A percentile compares a stretch with the other conserved stretches of the same genome.
These are phyloP conservation scores for Caenorhabditis inopinata DNA, from an alignment of 1,140 invertebrate genomes.

Conservation along the genomic window DNA sequence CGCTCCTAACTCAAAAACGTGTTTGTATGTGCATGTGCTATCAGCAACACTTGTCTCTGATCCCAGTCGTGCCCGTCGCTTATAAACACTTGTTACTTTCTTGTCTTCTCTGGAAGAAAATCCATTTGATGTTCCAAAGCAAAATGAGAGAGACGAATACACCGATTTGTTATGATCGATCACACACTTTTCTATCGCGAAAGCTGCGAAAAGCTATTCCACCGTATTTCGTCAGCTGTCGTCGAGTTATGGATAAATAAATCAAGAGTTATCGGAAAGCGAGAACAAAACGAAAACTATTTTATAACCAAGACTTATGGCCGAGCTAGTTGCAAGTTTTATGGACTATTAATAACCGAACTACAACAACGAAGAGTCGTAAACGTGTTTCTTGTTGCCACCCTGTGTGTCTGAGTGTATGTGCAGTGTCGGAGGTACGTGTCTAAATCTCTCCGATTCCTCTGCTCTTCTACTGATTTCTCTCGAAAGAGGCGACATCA, in stretches of 20 bases:
- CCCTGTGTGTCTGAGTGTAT: not conserved
- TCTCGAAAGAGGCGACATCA: not conserved
- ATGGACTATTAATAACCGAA: constrained; percentile 8
- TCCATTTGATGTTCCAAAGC: too few relatives aligned
- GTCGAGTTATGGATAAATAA: too few relatives aligned
- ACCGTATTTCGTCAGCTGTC: not conserved
- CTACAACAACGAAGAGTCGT: not conserved
- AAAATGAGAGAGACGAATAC: not conserved
- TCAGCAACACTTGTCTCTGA: constrained; percentile 19
- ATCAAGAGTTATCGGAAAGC: too few relatives aligned
- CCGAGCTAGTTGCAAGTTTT: not conserved
- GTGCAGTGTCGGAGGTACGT: not conserved
- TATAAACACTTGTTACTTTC: not conserved
- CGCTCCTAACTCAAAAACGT: constrained; percentile 9
- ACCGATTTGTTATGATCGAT: constrained; percentile 29
- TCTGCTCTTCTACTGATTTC: not conserved
- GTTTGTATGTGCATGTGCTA: constrained; percentile 32
- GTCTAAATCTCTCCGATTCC: not conserved
- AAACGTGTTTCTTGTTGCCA: constrained; percentile 33
- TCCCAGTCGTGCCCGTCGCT: not conserved
- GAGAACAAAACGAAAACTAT: too few relatives aligned
- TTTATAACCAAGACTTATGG: not conserved
- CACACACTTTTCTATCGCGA: not conserved
- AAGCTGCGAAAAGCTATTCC: not conserved
- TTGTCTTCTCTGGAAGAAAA: not conserved